Percentiles rank a stretch among this genome's conserved stretches.
phyloP scores from a whole-genome alignment of 1,140 invertebrate genomes.

The Phymastichus coffea region DNA sequence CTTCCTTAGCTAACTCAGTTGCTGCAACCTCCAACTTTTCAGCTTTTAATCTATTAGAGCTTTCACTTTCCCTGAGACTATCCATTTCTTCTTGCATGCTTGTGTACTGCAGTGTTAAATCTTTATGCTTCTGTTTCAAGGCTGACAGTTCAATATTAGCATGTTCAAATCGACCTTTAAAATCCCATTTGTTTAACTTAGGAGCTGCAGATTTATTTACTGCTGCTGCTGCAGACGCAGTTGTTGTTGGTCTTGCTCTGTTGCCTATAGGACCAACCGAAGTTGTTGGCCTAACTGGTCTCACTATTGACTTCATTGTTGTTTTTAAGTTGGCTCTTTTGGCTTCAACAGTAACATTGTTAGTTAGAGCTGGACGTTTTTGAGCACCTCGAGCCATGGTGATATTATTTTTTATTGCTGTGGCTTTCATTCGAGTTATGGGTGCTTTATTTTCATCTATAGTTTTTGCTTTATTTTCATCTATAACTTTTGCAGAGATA shows the following conservation, averaged over 20 bases:
- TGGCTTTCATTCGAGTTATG: conserved; percentile 27
- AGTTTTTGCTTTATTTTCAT: neutral
- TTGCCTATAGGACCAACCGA: neutral
- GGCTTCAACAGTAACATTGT: conserved; percentile 23
- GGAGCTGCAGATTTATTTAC: neutral
- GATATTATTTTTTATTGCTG: conserved; percentile 34
- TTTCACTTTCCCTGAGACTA: conserved; percentile 40
- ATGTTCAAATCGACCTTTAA: conserved; percentile 43
- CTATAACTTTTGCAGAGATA: conserved; percentile 25
- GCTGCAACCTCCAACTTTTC: conserved; percentile 44
- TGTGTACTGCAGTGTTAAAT: conserved; percentile 55
- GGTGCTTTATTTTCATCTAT: conserved; percentile 44
- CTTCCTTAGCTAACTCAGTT: conserved; percentile 32
- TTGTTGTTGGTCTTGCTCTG: neutral
- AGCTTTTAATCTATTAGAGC: conserved; percentile 38
- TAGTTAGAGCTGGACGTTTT: conserved; percentile 39
- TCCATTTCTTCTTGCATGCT: conserved; percentile 57
- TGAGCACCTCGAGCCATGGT: conserved; percentile 26
- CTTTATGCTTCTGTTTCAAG: conserved; percentile 61
- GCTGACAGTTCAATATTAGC: conserved; percentile 35
- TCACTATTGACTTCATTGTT: conserved; percentile 19
- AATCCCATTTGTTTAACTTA: conserved; percentile 45
- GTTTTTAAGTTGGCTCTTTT: conserved; percentile 38
- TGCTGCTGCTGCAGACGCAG: conserved; percentile 10
- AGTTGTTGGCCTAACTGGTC: conserved; percentile 20